These are phyloP conservation scores for Alviniconcha marisindica DNA, from an alignment of 1,140 invertebrate species.

Conservation along the genomic window DNA sequence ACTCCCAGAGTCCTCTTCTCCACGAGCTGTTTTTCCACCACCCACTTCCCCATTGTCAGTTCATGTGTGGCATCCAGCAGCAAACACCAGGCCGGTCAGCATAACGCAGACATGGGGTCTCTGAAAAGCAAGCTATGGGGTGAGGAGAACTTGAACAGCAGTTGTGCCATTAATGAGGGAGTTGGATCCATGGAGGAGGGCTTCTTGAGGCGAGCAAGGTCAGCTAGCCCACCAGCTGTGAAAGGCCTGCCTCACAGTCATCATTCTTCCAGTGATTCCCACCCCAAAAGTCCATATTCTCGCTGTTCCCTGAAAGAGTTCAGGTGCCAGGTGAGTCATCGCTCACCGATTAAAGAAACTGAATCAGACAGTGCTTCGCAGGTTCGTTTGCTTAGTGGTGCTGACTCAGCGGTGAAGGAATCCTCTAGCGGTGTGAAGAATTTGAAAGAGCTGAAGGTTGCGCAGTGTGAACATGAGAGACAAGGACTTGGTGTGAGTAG, in stretches of 20 bases:
- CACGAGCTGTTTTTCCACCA: conserved; percentile 14
- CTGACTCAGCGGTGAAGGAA: too few species aligned
- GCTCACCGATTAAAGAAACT: neutral
- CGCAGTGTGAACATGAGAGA: too few species aligned
- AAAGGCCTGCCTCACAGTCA: neutral
- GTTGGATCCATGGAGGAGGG: too few species aligned
- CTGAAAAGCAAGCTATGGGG: neutral
- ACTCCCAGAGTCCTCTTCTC: conserved; percentile 58
- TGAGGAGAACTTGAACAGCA: neutral
- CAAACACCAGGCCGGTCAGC: too few species aligned
- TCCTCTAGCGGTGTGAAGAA: too few species aligned
- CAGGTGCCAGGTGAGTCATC: neutral
- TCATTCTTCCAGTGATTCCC: neutral
- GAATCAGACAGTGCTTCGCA: neutral
- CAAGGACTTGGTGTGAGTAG: too few species aligned
- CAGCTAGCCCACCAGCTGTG: neutral
- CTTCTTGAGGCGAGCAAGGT: neutral
- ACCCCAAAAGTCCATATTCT: neutral
- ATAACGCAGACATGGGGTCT: neutral
- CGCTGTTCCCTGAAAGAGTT: neutral
- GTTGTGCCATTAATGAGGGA: too few species aligned
- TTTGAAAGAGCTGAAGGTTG: too few species aligned
- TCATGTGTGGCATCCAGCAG: neutral
- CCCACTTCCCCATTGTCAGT: neutral
- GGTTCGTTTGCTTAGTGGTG: too few species aligned